These are phyloP conservation scores for Nephrotoma guestfalica DNA, from an alignment of 2,888 invertebrate genomes.

Conservation along the genomic window DNA sequence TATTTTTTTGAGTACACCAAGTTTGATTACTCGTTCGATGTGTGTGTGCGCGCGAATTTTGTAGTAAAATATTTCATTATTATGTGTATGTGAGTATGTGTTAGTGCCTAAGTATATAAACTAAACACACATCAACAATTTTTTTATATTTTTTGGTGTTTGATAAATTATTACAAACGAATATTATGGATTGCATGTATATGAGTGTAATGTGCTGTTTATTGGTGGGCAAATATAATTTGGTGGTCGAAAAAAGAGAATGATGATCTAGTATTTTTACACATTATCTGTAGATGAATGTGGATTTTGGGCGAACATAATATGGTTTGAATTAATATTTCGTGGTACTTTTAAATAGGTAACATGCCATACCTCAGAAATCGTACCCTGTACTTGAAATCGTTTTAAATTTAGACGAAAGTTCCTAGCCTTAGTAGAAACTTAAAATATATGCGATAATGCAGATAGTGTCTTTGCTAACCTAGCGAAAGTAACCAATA, in stretches of 20 bases:
- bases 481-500: too few species aligned
- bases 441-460: too few species aligned
- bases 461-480: too few species aligned
- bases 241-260: neutral
- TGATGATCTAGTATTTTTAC: neutral
- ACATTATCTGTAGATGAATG: too few species aligned
- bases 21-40: neutral
- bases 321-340: too few species aligned
- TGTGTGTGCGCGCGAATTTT: neutral
- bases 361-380: too few species aligned
- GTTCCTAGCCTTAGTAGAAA: too few species aligned
- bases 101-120: neutral
- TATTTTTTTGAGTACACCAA: conserved; percentile 1
- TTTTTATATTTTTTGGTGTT: neutral
- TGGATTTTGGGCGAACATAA: too few species aligned
- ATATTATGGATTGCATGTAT: neutral
- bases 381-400: too few species aligned
- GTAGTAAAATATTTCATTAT: neutral
- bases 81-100: neutral
- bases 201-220: neutral
- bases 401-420: too few species aligned
- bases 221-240: neutral
- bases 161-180: neutral
- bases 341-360: too few species aligned
- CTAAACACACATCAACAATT: neutral